Evolutionary conservation across 1,140 invertebrate species (phyloP), one percentile per base, ranked within the genome.

Genomic region (Glomeris maerens): DNA sequence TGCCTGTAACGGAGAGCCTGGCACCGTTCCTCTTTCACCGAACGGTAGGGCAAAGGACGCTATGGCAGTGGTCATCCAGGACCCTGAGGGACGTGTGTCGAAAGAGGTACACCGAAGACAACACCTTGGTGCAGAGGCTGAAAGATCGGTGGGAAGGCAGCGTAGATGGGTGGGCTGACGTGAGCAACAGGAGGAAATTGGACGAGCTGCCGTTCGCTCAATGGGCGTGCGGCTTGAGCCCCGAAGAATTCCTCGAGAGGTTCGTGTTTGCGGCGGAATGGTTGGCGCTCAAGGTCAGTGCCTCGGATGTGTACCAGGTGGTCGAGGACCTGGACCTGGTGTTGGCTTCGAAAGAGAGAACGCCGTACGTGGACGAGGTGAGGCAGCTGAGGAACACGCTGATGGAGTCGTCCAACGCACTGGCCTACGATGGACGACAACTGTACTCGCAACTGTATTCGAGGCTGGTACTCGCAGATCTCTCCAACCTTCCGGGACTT

Each of bases 131-230:
- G 10, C 31, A 36, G 17, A 36, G 10, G 17, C 31, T 60, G 14
- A 50, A 47, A 3, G 31, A 36, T 36, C 17, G 17, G 10, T 36
- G 31, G 31, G 31, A 36, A 36, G 17, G 10, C 10, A 17, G 10
- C 31, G 31, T 13, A 36, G 17, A 17, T 36, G 10, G 31, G 10
- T 57, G 44, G 47, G 54, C 50, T 69, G 69, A 27, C 62, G 80
- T 79, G 60, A 80, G 79, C 63, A 85, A 88, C 64, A 72, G 76
- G n/a, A 68, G 85, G 62, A 84, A 81, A 68, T 68, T 85, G 39
- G 82, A 84, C 65, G 84, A 90, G 67, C 69, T 89, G 39, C 84
- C 85, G 47, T 83, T 77, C 67, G 82, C 86, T 55, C 67, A 59
- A 22, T 60, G 60, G 42, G 58, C 58, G 47, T 58, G 69, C 10